Base-by-base conservation (phyloP, 2,113 vertebrate genomes). In the Chaetura pelagica region DNA sequence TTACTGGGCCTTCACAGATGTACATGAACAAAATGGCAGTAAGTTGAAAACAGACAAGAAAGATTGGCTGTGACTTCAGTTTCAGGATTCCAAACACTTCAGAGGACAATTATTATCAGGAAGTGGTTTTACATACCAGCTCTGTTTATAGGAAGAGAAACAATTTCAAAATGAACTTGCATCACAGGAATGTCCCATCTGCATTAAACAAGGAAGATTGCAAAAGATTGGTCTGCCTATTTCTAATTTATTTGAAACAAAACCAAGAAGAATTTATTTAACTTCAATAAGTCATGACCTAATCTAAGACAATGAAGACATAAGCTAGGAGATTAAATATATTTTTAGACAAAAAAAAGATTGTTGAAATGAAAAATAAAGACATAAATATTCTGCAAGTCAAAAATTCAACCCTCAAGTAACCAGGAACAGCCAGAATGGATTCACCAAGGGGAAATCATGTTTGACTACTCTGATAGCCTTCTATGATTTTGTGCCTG, bases 81-180 rank as follows among this genome's bases (percentile, higher is more conserved):
- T 96, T 92, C 74, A 83, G 76, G 76, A 91, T 72, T 89, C 30
- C 74, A 93, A 51, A 67, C 24, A 51, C 38, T 80, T 85, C 46
- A 78, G 81, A 42, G 20, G 15, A 38, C 32, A 87, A 58, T 26
- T 73, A 62, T 58, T 89, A 95, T 64, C 40, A 92, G 62, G 52
- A 90, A 88, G 32, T 71, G 66, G 29, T 88, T 94, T 74, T 92
- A 75, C 26, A 40, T 84, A 40, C 23, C 40, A 94, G 22, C 34
- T 95, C 69, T 82, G 57, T 58, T 91, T 94, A 87, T 95, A 95
- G 52, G 30, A 88, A 90, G 32, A 84, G 51, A 93, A 84, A 92
- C 6, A 30, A 66, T 74, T 29, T 80, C 16, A 46, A 91, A 88
- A 77, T 51, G 4, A 92, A n/a, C 59, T 85, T 15, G 24, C 68